A percentile compares a stretch with the other conserved stretches of the same genome.
Evolutionary conservation across 2,797 vertebrate genomes (phyloP).

Genomic region (Chaunax sp.): DNA sequence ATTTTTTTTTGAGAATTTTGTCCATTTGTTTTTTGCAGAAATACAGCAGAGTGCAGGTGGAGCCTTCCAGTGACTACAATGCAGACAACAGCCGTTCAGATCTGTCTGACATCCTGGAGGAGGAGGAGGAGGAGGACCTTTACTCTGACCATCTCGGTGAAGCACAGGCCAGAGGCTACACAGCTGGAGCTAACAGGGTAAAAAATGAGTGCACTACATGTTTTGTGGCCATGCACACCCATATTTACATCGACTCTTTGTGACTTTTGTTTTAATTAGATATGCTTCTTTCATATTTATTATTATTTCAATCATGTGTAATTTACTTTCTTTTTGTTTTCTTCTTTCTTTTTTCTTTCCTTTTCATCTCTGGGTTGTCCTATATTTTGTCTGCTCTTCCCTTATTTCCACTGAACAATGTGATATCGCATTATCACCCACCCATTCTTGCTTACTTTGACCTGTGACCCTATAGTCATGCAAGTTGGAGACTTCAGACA

Average conservation of each 20-base stretch:
- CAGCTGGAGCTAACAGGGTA: constrained; percentile 76
- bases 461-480: constrained; percentile 62
- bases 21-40: constrained; percentile 57
- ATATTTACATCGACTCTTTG: constrained; percentile 1
- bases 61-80: constrained; percentile 82
- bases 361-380: constrained; percentile 53
- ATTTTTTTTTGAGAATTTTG: not conserved
- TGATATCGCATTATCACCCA: constrained; percentile 36
- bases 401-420: constrained; percentile 44
- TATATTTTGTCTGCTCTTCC: constrained; percentile 41
- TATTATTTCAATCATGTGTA: constrained; percentile 37
- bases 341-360: constrained; percentile 62
- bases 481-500: constrained; percentile 87
- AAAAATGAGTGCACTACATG: constrained; percentile 35
- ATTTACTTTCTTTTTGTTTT: constrained; percentile 56
- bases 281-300: constrained; percentile 29
- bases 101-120: constrained; percentile 97
- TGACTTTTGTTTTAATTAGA: constrained; percentile 22
- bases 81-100: constrained; percentile 93
- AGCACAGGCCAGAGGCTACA: constrained; percentile 72
- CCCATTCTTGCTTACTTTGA: constrained; percentile 44
- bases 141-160: constrained; percentile 83
- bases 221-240: not conserved
- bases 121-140: constrained; percentile 94
- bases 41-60: constrained; percentile 68